Conservation (phyloP, 2,888 invertebrate genomes). For the Habrosyne pyritoides region DNA sequence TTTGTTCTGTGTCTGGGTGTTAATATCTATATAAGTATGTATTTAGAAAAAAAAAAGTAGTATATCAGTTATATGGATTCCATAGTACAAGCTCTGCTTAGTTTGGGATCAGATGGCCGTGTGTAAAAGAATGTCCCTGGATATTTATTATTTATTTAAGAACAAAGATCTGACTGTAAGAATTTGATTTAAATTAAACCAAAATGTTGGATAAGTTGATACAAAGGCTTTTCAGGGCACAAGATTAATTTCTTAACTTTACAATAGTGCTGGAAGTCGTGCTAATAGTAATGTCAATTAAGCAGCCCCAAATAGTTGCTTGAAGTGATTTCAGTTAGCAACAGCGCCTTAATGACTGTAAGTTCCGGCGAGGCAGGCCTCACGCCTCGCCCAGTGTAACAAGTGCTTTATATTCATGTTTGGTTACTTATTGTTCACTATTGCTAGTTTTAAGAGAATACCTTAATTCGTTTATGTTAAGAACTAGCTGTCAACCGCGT, state of each 20-base stretch:
- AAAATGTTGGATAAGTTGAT: slow-evolving; percentile 7
- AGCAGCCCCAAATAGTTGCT: slow-evolving; percentile 30
- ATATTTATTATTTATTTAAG: slow-evolving; percentile 13
- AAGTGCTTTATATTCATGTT: slow-evolving; percentile 14
- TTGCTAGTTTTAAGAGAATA: not conserved
- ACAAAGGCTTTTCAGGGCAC: slow-evolving; percentile 35
- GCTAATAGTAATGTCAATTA: slow-evolving; percentile 47
- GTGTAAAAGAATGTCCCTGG: too few relatives aligned
- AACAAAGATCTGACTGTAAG: not conserved
- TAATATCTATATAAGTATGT: too few relatives aligned
- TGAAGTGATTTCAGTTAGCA: slow-evolving; percentile 34
- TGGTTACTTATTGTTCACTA: slow-evolving; percentile 1
- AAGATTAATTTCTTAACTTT: slow-evolving; percentile 48
- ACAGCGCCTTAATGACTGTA: slow-evolving; percentile 31
- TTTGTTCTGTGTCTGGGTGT: too few relatives aligned
- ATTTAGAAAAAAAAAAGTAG: too few relatives aligned
- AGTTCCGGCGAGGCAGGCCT: slow-evolving; percentile 22
- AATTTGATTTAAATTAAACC: not conserved
- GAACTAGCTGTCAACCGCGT: too few relatives aligned
- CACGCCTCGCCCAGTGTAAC: slow-evolving; percentile 22
- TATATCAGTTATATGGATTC: too few relatives aligned
- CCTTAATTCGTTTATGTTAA: too few relatives aligned
- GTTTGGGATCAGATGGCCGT: too few relatives aligned
- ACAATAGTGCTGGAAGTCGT: slow-evolving; percentile 31
- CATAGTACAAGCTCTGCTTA: too few relatives aligned